These are phyloP conservation scores for Sprattus sprattus DNA, from an alignment of 2,113 vertebrate species.

Conservation along the genomic window DNA sequence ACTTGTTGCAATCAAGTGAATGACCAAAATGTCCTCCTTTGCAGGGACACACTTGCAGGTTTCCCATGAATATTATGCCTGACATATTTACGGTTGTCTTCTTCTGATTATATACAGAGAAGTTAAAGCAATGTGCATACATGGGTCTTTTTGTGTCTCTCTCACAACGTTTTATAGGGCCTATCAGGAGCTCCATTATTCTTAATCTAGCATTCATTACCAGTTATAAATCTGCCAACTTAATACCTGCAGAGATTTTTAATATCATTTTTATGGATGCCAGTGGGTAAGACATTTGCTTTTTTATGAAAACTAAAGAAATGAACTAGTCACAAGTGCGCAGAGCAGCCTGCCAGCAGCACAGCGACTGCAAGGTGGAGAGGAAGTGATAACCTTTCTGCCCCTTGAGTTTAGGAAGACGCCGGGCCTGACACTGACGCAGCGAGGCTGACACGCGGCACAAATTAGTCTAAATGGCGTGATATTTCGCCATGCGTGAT, in stretches of 20 bases:
- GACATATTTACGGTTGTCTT: neutral
- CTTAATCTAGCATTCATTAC: slow-evolving; percentile 4
- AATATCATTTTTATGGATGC: neutral
- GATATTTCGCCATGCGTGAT: neutral
- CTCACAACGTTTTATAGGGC: neutral
- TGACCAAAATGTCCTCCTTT: neutral
- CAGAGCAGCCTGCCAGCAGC: too few relatives aligned
- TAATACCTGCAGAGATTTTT: slow-evolving; percentile 13
- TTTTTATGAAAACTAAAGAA: neutral
- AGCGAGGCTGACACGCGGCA: neutral
- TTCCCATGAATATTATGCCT: neutral
- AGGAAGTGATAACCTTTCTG: neutral
- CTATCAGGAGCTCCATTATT: neutral
- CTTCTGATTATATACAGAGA: neutral
- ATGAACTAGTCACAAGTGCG: too few relatives aligned
- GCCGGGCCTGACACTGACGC: neutral
- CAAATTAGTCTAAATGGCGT: neutral
- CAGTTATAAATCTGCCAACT: neutral
- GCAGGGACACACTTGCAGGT: neutral
- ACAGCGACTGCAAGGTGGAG: neutral
- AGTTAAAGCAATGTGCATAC: slow-evolving; percentile 7
- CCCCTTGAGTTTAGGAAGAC: neutral
- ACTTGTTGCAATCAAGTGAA: too few relatives aligned
- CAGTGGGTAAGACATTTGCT: neutral
- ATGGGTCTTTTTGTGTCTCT: neutral